Conservation (phyloP, 2,797 vertebrate genomes). For the Phyllotis vaccarum region DNA sequence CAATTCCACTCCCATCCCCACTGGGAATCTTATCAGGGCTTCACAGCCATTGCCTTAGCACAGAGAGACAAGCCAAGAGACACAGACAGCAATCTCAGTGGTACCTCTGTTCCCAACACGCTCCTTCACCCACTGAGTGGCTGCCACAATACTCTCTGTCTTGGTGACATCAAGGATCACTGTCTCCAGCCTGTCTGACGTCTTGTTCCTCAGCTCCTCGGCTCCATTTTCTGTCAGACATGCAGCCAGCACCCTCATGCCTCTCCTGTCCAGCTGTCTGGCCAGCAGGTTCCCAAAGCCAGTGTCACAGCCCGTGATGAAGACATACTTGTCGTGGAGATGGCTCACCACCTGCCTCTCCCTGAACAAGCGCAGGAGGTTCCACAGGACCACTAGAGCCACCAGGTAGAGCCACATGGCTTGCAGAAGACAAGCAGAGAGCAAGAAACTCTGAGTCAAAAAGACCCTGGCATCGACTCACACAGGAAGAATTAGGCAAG, state of each 20-base stretch:
- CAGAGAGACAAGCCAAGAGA: neutral
- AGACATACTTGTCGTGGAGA: conserved; percentile 84
- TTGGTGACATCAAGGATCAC: conserved; percentile 70
- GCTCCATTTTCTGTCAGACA: conserved; percentile 91
- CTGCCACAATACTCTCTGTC: conserved; percentile 67
- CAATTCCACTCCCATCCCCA: neutral
- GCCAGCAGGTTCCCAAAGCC: conserved; percentile 94
- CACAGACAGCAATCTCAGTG: neutral
- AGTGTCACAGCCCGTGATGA: conserved; percentile 85
- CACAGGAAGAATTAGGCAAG: too few species aligned
- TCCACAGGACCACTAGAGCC: conserved; percentile 35
- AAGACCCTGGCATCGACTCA: neutral
- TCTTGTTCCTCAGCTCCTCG: conserved; percentile 77
- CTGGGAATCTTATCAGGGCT: neutral
- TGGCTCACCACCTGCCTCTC: conserved; percentile 74
- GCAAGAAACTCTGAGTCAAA: neutral
- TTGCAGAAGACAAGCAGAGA: neutral
- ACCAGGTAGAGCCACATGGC: conserved; percentile 76
- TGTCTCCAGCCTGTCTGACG: neutral
- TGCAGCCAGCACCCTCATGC: conserved; percentile 91
- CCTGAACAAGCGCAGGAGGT: conserved; percentile 65
- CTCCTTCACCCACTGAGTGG: conserved; percentile 61
- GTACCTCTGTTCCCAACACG: conserved; percentile 63
- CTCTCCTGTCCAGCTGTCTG: conserved; percentile 88
- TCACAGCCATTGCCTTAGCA: neutral